phyloP scores from a whole-genome alignment of 1,140 invertebrate genomes.

The Ostrea denselamellosa region DNA sequence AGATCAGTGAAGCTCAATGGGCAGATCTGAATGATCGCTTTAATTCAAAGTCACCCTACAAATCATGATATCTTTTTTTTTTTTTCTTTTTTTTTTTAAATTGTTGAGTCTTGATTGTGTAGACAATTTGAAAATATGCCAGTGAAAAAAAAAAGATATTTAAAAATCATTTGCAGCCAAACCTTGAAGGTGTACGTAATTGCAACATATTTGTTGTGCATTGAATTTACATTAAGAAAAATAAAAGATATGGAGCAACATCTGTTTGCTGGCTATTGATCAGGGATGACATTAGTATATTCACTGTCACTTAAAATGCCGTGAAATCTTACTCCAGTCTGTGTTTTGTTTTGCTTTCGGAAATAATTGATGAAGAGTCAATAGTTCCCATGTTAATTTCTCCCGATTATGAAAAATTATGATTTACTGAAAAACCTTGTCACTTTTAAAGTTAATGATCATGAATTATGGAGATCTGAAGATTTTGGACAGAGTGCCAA shows the following conservation, averaged over 20 bases:
- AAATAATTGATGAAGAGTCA: neutral
- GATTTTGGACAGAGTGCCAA: neutral
- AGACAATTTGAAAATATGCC: slow-evolving; percentile 28
- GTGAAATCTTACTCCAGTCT: neutral
- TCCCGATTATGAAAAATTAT: neutral
- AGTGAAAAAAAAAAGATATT: slow-evolving; percentile 27
- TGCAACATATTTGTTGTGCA: slow-evolving; percentile 13
- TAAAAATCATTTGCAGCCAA: neutral
- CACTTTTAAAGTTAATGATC: neutral
- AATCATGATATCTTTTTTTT: neutral
- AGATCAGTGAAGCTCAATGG: slow-evolving; percentile 13
- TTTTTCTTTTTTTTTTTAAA: slow-evolving; percentile 35
- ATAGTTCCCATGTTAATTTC: neutral
- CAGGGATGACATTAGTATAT: neutral
- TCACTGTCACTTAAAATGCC: slow-evolving; percentile 9
- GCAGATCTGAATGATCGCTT: neutral
- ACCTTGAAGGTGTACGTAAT: neutral
- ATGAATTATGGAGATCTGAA: slow-evolving; percentile 18
- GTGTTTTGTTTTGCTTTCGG: neutral
- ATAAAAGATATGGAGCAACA: neutral
- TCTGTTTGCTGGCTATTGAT: slow-evolving; percentile 15
- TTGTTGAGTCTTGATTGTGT: slow-evolving; percentile 21
- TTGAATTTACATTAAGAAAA: neutral
- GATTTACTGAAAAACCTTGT: neutral
- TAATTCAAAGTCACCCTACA: slow-evolving; percentile 19